phyloP scores from a whole-genome alignment of 1,140 invertebrate genomes.

The Elysia chlorotica region DNA sequence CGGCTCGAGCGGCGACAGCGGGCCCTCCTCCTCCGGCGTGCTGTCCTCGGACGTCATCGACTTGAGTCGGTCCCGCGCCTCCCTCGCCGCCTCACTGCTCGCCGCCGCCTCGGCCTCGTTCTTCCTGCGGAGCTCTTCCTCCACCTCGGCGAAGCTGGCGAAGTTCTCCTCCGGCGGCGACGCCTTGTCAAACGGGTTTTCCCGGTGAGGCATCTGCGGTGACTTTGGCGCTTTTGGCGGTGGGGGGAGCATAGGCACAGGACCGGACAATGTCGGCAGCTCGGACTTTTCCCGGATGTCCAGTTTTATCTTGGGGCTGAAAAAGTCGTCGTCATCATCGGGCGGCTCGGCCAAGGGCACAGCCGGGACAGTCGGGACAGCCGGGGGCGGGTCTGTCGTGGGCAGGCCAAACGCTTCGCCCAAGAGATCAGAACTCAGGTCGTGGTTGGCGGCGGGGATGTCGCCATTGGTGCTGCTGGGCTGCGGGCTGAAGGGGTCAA shows the following conservation, averaged over 20 bases:
- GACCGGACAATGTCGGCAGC: constrained; percentile 10
- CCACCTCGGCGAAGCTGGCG: constrained; percentile 51
- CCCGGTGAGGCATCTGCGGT: constrained; percentile 66
- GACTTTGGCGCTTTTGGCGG: constrained; percentile 52
- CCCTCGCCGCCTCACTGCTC: constrained; percentile 17
- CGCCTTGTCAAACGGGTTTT: constrained; percentile 83
- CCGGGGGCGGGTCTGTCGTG: no score
- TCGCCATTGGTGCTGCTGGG: not conserved
- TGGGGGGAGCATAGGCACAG: constrained; percentile 39
- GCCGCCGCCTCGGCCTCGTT: constrained; percentile 32
- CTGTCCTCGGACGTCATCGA: constrained; percentile 59
- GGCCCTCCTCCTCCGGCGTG: constrained; percentile 91
- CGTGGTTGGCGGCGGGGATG: not conserved
- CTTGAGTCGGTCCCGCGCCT: constrained; percentile 27
- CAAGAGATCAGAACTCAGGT: not conserved
- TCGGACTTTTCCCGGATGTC: constrained; percentile 38
- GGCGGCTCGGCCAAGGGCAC: no score
- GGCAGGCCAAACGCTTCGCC: no score
- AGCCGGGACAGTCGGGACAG: no score
- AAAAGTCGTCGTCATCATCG: not conserved
- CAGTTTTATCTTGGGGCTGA: constrained; percentile 33
- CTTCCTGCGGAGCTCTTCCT: constrained; percentile 30
- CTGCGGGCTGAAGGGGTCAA: not conserved
- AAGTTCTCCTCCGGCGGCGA: constrained; percentile 56
- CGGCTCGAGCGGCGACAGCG: constrained; percentile 88